Evolutionary conservation across 2,888 invertebrate species (phyloP), one percentile per base, ranked within the genome.

Genomic region (Chrysina gloriosa): DNA sequence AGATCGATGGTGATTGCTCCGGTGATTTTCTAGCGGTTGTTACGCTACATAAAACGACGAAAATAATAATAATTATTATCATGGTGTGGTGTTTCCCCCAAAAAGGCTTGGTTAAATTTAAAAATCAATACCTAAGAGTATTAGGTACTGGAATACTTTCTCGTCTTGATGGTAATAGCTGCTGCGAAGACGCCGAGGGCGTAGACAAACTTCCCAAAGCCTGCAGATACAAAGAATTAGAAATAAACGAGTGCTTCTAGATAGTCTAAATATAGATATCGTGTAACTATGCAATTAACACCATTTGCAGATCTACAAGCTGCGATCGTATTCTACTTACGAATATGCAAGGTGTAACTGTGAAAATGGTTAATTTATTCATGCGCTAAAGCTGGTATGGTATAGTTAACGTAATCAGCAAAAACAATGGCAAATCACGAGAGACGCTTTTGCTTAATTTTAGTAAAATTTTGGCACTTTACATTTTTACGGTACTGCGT

Each of bases 161-260:
- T 75, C 91, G 84, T 74, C 88, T 85, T 0, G 91, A 91, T 34
- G 91, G 90, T 83, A 90, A 81, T 2, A 91, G 81, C 31, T 88
- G 87, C 45, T 88, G 87, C 2, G 86, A 81, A 31, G 84, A 82
- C 45, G 84, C 81, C 58, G 87, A 87, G 34, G 89, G 88, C 72
- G 86, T 89, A 58, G 93, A 90, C 87, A 96, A 89, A 79, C 92
- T 93, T 77, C 89, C 91, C 75, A 95, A 84, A 23, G 94, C 94
- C 92, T 93, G 23, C 16, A 21, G 16, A 6, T 16, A 2, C 14
- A 25, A 9, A n/a, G n/a, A 54, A 36, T 7, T 68, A 68, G 69
- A 71, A 63, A 58, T 42, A 16, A 63, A 29, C 19, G 36, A 48
- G 47, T 64, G 36, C 16, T 16, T 29, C 27, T 14, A 14, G 61